Evolutionary conservation across 2,888 invertebrate species (phyloP).

Genomic region (Macrophya annulata): DNA sequence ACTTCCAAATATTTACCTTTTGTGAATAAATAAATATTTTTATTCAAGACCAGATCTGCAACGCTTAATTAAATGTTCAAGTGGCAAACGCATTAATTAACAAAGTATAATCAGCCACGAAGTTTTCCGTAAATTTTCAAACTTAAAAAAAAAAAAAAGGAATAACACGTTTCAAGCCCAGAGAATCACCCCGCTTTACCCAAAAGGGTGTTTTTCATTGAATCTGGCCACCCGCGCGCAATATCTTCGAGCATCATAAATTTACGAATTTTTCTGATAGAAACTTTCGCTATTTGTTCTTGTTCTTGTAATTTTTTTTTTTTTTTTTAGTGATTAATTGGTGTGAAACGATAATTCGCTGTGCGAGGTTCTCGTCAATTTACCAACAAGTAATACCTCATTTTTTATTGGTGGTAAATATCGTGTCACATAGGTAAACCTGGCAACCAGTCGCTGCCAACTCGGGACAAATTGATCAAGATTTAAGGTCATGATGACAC

Average conservation of each 20-base stretch:
- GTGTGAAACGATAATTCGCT: not conserved
- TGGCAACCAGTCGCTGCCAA: not conserved
- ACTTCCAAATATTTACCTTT: not conserved
- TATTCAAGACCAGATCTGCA: not conserved
- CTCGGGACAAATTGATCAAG: slow-evolving; percentile 55
- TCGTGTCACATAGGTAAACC: slow-evolving; percentile 44
- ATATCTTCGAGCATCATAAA: not conserved
- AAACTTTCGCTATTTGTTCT: no score
- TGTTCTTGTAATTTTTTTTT: not conserved
- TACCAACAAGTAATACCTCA: slow-evolving; percentile 35
- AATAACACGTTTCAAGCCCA: not conserved
- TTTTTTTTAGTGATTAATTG: not conserved
- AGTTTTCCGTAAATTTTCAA: not conserved
- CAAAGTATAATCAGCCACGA: slow-evolving; percentile 5
- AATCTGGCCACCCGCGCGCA: not conserved
- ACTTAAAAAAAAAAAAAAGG: not conserved
- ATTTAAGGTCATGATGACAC: slow-evolving; percentile 57
- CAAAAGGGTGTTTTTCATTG: not conserved
- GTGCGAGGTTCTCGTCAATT: not conserved
- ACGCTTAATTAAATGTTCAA: not conserved
- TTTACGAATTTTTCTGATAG: not conserved
- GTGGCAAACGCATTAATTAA: not conserved
- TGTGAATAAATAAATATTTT: not conserved
- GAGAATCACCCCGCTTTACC: not conserved
- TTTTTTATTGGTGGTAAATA: slow-evolving; percentile 43